These are phyloP conservation scores for Drosophila yooni DNA, from an alignment of 2,888 invertebrate genomes.

Conservation along the genomic window DNA sequence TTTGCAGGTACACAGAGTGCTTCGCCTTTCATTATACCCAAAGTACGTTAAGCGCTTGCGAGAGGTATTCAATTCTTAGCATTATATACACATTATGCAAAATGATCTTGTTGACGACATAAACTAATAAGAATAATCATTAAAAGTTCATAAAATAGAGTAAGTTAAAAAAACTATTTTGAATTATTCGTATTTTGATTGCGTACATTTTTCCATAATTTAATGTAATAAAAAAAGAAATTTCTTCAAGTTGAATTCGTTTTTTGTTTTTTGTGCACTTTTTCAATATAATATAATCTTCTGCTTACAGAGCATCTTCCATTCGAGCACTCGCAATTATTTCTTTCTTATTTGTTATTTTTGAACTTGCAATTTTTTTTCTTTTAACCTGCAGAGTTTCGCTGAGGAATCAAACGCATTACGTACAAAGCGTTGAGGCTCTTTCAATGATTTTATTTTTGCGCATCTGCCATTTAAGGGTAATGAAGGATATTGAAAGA, in stretches of 20 bases:
- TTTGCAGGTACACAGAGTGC: constrained; percentile 53
- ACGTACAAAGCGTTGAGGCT: constrained; percentile 68
- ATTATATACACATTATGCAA: too few species aligned
- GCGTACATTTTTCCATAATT: not conserved
- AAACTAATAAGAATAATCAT: not conserved
- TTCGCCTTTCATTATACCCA: constrained; percentile 28
- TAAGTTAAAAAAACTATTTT: too few species aligned
- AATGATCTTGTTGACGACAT: too few species aligned
- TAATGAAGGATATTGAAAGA: constrained; percentile 80
- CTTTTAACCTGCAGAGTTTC: constrained; percentile 55
- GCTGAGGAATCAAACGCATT: constrained; percentile 76
- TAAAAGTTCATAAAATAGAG: not conserved
- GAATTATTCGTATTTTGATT: not conserved
- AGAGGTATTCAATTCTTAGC: not conserved
- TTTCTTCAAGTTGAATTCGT: not conserved
- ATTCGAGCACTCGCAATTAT: not conserved
- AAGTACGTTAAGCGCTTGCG: not conserved
- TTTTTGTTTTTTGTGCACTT: not conserved
- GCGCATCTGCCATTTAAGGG: constrained; percentile 71
- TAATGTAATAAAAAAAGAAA: not conserved
- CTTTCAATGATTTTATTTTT: constrained; percentile 79
- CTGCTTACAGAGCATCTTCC: not conserved
- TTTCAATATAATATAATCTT: not conserved
- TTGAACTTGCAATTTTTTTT: constrained; percentile 7
- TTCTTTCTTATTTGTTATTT: constrained; percentile 1